A percentile compares a stretch with the other conserved stretches of the same genome.
phyloP scores from a whole-genome alignment of 2,888 invertebrate species.

The Argyresthia albistria region DNA sequence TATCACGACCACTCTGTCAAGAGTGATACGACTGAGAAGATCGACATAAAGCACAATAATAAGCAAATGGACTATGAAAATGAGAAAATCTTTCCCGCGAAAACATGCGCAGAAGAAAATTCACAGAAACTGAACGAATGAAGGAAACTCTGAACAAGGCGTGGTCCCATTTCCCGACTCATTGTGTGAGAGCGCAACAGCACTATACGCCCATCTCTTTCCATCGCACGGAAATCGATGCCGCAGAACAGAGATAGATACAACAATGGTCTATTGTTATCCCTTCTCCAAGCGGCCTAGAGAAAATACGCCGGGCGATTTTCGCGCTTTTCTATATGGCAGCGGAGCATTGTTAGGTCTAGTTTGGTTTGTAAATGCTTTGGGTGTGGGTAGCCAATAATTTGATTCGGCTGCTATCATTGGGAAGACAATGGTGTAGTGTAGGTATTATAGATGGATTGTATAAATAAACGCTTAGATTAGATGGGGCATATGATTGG shows the following conservation, averaged over 20 bases:
- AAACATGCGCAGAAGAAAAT: background rate
- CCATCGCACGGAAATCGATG: conserved; percentile 38
- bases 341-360: background rate
- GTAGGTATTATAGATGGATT: background rate
- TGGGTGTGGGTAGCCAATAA: conserved; percentile 41
- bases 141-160: conserved; percentile 20
- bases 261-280: conserved; percentile 72
- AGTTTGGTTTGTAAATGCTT: conserved; percentile 7
- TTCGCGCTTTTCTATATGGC: conserved; percentile 13
- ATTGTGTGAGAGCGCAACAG: conserved; percentile 44
- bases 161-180: conserved; percentile 35
- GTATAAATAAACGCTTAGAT: background rate
- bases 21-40: too few species aligned
- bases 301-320: conserved; percentile 25
- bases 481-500: too few species aligned
- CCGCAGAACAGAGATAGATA: conserved; percentile 59
- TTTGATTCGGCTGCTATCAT: conserved; percentile 59
- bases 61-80: too few species aligned
- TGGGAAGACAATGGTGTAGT: conserved; percentile 56
- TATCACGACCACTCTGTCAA: too few species aligned
- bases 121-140: conserved; percentile 8
- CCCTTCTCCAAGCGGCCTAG: conserved; percentile 48
- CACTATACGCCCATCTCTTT: conserved; percentile 25
- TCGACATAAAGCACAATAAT: too few species aligned
- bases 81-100: background rate